A percentile compares a stretch with the other conserved stretches of the same genome.
phyloP scores from a whole-genome alignment of 2,797 vertebrate species.

The Delichon dasypus region DNA sequence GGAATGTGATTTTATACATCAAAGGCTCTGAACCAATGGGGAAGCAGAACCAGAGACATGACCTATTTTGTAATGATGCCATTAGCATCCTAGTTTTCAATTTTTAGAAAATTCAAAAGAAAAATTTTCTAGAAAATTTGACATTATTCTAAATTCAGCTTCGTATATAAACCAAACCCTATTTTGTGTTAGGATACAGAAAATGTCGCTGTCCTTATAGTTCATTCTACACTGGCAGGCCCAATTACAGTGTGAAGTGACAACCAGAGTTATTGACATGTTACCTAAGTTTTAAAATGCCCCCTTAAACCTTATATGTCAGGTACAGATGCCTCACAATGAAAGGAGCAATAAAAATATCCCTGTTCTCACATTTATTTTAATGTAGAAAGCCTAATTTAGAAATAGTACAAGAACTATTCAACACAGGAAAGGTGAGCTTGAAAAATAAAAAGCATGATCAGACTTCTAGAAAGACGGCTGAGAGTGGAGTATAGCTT shows the following conservation, averaged over 20 bases:
- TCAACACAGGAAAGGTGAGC: not conserved
- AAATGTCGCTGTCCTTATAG: not conserved
- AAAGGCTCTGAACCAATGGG: not conserved
- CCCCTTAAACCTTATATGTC: not conserved
- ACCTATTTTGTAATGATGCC: not conserved
- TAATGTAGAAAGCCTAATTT: not conserved
- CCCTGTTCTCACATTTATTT: not conserved
- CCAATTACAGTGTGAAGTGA: not conserved
- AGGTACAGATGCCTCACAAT: not conserved
- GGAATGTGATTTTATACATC: not conserved
- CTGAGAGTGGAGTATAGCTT: not conserved
- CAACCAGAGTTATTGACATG: not conserved
- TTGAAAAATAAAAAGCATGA: not conserved
- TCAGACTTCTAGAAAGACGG: not conserved
- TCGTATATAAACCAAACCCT: not conserved
- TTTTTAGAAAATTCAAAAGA: not conserved
- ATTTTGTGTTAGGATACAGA: not conserved
- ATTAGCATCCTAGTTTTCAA: not conserved
- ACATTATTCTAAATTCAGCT: not conserved
- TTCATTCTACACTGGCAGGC: not conserved
- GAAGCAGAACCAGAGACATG: not conserved
- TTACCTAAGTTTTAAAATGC: not conserved
- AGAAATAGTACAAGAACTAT: not conserved
- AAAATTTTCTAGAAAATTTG: not conserved
- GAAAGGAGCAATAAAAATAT: not conserved